Base-by-base conservation (phyloP, 2,888 invertebrate species). In the Chrysolina oricalcia region DNA sequence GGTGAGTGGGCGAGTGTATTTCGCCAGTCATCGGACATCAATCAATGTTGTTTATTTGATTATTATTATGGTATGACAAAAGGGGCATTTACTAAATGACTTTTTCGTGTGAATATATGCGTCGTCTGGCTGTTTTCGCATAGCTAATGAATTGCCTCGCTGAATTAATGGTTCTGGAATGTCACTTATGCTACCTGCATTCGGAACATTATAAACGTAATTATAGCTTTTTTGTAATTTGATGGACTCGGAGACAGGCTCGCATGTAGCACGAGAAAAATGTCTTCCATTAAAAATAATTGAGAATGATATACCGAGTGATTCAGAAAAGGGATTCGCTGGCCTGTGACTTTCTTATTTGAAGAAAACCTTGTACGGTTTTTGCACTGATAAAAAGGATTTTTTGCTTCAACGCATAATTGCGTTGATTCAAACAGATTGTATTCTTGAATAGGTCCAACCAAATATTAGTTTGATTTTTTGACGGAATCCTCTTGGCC, bases 11-110 rank as follows among this genome's bases (percentile, higher is more conserved):
- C 53, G 53, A 21, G 21, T 19, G 53, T 53, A 11, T 53, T 53
- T 53, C 21, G 53, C 53, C 53, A 53, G 53, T 53, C 53, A 53
- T 53, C 53, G 53, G 53, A 19, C 21, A 53, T 53, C 53, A 53
- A 53, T 53, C 53, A 53, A 53, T 21, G 53, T 53, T 53, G 53
- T 53, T 53, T 53, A 53, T 21, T 53, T 53, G 21, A 53, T 53
- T 53, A 53, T 53, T 53, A 53, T 53, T 53, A 21, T 21, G 23
- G 53, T 53, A 21, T 13, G 53, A 53, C 53, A 53, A 53, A 53
- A 53, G 53, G 53, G 53, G 13, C 53, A 21, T 53, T 53, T 53
- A 53, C 21, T 53, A 53, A 21, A 53, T 53, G 10, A 53, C 53
- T 53, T 53, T 53, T 53, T 19, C 53, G 53, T 53, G 53, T 21